Conservation (phyloP, 2,113 vertebrate species). For the Oryzias celebensis region DNA sequence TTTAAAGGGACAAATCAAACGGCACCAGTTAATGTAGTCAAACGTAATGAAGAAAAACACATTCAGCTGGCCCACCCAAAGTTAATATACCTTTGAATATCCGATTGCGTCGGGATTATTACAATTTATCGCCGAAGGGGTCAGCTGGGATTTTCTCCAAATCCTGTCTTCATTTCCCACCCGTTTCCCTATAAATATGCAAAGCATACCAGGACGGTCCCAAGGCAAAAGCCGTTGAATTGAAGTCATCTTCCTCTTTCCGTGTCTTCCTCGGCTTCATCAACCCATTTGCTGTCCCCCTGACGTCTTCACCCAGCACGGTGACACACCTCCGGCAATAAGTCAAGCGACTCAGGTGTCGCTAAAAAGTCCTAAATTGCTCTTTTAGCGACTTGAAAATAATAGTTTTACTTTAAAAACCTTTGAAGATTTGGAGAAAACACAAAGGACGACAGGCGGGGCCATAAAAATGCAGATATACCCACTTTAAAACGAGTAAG, state of each 20-base stretch:
- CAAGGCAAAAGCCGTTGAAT: constrained; percentile 55
- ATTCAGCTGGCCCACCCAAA: constrained; percentile 25
- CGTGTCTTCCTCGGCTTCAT: neutral
- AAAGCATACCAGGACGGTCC: constrained; percentile 54
- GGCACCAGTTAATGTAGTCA: constrained; percentile 1
- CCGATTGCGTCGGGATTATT: constrained; percentile 53
- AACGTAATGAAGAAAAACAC: constrained; percentile 13
- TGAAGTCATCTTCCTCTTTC: constrained; percentile 3
- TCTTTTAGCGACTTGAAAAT: no score
- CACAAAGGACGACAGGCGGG: no score
- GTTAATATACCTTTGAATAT: constrained; percentile 63
- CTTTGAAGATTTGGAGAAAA: no score
- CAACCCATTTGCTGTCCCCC: constrained; percentile 8
- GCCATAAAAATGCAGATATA: no score
- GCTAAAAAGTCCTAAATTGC: no score
- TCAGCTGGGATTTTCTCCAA: constrained; percentile 63
- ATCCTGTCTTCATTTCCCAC: constrained; percentile 54
- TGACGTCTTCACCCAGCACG: neutral
- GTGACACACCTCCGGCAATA: no score
- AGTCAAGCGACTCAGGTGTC: no score
- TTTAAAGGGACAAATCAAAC: constrained; percentile 4
- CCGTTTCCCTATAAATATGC: constrained; percentile 62
- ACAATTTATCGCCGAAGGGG: constrained; percentile 49
- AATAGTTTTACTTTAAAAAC: no score
- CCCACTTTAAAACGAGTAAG: no score